Evolutionary conservation across 1,140 invertebrate genomes (phyloP).

Genomic region (Euwallacea fornicatus): DNA sequence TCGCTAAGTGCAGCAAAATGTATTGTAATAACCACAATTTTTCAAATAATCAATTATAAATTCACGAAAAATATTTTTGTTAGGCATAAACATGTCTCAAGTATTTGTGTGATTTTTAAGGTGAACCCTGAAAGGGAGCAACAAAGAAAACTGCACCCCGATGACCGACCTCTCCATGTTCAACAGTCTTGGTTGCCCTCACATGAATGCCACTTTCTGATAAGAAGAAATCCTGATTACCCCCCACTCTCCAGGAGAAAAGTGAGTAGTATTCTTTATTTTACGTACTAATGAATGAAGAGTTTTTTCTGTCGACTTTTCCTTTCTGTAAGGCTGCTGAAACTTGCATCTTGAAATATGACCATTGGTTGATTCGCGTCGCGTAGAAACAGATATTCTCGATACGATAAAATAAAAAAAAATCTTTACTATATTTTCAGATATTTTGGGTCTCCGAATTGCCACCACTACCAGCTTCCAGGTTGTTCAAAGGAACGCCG

Average conservation of each 20-base stretch:
- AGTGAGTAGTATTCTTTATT: constrained; percentile 49
- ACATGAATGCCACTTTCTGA: constrained; percentile 72
- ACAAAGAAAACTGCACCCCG: constrained; percentile 82
- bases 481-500: constrained; percentile 37
- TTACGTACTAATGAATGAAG: too few species aligned
- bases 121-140: constrained; percentile 73
- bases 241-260: constrained; percentile 64
- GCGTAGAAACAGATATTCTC: too few species aligned
- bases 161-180: constrained; percentile 81
- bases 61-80: too few species aligned
- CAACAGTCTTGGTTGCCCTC: constrained; percentile 73
- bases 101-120: constrained; percentile 7
- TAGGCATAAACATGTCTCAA: too few species aligned
- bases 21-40: too few species aligned
- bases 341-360: too few species aligned
- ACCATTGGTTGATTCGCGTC: too few species aligned
- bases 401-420: background rate
- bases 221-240: constrained; percentile 76
- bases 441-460: constrained; percentile 49
- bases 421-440: constrained; percentile 37
- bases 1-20: too few species aligned
- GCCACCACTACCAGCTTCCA: constrained; percentile 43
- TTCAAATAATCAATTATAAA: too few species aligned
- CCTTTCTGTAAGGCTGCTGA: too few species aligned
- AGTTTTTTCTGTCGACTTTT: too few species aligned